Conservation (phyloP, 2,797 vertebrate species). For the Gobio occitaniae region DNA sequence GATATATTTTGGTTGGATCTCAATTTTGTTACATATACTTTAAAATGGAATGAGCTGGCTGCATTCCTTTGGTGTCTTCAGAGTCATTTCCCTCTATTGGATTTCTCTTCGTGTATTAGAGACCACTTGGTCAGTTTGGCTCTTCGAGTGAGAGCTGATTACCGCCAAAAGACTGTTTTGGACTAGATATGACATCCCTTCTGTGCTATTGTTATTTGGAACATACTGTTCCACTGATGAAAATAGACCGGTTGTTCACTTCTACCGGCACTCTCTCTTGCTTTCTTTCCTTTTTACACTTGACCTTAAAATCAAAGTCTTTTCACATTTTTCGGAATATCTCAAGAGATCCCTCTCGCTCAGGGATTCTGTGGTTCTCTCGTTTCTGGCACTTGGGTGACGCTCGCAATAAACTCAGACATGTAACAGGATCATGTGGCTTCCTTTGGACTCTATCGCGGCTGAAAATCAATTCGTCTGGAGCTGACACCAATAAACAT, state of each 20-base stretch:
- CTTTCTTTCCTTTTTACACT: background rate
- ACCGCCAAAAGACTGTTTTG: slow-evolving; percentile 62
- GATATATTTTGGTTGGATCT: slow-evolving; percentile 1
- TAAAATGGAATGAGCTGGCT: background rate
- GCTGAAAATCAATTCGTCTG: slow-evolving; percentile 52
- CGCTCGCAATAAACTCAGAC: slow-evolving; percentile 26
- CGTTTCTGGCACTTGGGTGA: slow-evolving; percentile 24
- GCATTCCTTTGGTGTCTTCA: background rate
- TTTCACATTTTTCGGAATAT: slow-evolving; percentile 21
- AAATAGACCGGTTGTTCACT: slow-evolving; percentile 60
- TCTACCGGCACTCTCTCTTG: slow-evolving; percentile 37
- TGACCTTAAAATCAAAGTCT: background rate
- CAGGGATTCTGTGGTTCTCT: background rate
- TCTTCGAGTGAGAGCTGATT: slow-evolving; percentile 67
- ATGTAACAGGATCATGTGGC: slow-evolving; percentile 54
- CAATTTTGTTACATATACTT: background rate
- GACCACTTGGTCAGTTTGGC: slow-evolving; percentile 31
- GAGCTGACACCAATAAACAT: slow-evolving; percentile 44
- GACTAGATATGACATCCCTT: slow-evolving; percentile 61
- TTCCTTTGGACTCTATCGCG: slow-evolving; percentile 42
- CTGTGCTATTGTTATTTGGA: slow-evolving; percentile 72
- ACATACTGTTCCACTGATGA: slow-evolving; percentile 69
- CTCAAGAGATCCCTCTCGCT: background rate
- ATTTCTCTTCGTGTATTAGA: slow-evolving; percentile 12
- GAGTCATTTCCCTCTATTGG: background rate